phyloP scores from a whole-genome alignment of 2,888 invertebrate genomes.

The Sphinx pinastri region DNA sequence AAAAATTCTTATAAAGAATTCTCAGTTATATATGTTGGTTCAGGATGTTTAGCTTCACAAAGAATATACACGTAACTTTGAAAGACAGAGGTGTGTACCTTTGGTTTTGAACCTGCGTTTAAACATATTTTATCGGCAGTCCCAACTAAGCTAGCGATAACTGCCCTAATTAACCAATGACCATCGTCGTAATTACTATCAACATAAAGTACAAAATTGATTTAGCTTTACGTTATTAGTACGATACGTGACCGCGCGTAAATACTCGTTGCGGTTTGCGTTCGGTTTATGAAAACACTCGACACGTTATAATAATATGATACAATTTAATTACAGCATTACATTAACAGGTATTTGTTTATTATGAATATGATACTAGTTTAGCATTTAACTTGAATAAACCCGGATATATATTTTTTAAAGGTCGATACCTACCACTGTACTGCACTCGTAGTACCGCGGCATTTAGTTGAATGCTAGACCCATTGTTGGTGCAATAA shows the following conservation, averaged over 20 bases:
- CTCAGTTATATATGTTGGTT: too few species aligned
- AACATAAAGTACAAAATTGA: conserved; percentile 2
- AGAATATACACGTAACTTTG: too few species aligned
- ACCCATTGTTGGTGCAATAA: too few species aligned
- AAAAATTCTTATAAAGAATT: too few species aligned
- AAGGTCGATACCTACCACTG: not conserved
- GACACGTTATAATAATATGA: not conserved
- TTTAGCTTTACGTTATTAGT: conserved; percentile 5
- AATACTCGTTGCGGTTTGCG: not conserved
- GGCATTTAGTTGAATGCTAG: too few species aligned
- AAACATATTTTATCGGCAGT: too few species aligned
- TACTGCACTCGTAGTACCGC: too few species aligned
- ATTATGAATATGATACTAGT: not conserved
- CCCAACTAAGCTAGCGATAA: too few species aligned
- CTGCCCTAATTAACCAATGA: not conserved
- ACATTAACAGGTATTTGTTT: not conserved
- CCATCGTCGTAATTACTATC: not conserved
- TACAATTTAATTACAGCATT: not conserved
- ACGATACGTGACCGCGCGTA: conserved; percentile 8
- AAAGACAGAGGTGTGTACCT: too few species aligned
- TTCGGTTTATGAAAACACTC: not conserved
- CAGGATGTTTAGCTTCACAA: too few species aligned
- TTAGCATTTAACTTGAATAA: not conserved
- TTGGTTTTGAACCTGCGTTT: too few species aligned
- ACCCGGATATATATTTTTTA: not conserved